A percentile compares a stretch with the other conserved stretches of the same genome.
Conservation (phyloP, 1,140 invertebrate species). For the Lordiphosa collinella region DNA sequence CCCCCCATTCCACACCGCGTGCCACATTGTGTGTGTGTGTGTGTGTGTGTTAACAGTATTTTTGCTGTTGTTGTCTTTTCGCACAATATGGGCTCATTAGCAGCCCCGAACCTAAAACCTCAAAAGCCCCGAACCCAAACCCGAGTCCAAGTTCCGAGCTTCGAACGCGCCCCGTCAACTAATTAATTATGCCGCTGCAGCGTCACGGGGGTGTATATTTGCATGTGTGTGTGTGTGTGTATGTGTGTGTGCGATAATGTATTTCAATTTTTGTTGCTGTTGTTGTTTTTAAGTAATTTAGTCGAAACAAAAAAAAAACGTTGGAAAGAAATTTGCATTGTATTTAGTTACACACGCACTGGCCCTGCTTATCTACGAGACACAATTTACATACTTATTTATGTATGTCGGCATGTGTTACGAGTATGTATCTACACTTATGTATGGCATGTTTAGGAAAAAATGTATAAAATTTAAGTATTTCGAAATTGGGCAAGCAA, state of each 20-base stretch:
- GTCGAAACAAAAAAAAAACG: constrained; percentile 23
- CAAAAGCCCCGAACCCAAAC: background rate
- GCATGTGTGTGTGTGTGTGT: constrained; percentile 4
- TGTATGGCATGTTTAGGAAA: no score
- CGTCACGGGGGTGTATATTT: constrained; percentile 68
- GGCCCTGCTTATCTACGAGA: background rate
- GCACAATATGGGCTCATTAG: constrained; percentile 74
- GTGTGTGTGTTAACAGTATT: constrained; percentile 11
- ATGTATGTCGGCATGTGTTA: constrained; percentile 9
- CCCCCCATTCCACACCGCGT: background rate
- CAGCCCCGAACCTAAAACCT: constrained; percentile 8
- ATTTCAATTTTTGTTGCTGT: constrained; percentile 39
- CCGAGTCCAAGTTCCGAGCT: constrained; percentile 39
- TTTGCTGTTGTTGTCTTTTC: constrained; percentile 49
- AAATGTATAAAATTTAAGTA: no score
- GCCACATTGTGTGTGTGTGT: background rate
- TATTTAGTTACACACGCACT: constrained; percentile 75
- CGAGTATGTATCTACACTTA: constrained; percentile 9
- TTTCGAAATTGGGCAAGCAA: no score
- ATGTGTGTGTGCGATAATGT: constrained; percentile 44
- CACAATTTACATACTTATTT: constrained; percentile 20
- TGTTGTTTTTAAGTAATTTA: constrained; percentile 58
- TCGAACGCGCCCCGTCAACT: constrained; percentile 43
- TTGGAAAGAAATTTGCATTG: constrained; percentile 65
- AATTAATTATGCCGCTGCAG: constrained; percentile 76